phyloP scores from a whole-genome alignment of 1,140 invertebrate species.

The Contarinia nasturtii region DNA sequence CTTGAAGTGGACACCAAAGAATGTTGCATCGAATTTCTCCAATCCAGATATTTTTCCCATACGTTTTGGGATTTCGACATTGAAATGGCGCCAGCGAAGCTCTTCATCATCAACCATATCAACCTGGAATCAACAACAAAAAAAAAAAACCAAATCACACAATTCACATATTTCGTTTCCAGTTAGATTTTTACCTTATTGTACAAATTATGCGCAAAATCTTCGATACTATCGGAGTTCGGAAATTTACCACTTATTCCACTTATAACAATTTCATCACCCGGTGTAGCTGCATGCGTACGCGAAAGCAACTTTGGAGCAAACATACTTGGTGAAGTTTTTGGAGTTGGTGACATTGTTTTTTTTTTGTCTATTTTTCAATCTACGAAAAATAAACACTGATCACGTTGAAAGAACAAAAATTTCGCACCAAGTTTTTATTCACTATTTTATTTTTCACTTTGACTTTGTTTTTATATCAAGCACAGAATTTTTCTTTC shows the following conservation, averaged over 20 bases:
- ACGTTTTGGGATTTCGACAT: conserved; percentile 22
- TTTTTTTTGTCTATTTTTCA: too few relatives aligned
- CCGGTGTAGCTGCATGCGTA: conserved; percentile 17
- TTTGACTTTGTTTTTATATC: too few relatives aligned
- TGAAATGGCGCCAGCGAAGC: neutral
- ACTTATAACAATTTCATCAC: conserved; percentile 64
- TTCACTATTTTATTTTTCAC: too few relatives aligned
- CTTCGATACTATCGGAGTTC: conserved; percentile 55
- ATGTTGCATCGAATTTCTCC: conserved; percentile 62
- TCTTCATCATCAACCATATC: conserved; percentile 3
- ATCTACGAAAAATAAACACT: too few relatives aligned
- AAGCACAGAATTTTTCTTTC: too few relatives aligned
- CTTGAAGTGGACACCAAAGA: conserved; percentile 52
- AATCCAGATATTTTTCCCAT: conserved; percentile 65
- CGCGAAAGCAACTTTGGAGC: conserved; percentile 12
- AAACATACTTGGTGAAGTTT: neutral
- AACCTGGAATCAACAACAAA: neutral
- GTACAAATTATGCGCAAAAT: conserved; percentile 64
- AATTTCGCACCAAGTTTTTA: too few relatives aligned
- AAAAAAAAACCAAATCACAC: too few relatives aligned
- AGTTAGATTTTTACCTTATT: too few relatives aligned
- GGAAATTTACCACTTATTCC: conserved; percentile 71
- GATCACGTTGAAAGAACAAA: too few relatives aligned
- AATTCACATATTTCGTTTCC: too few relatives aligned
- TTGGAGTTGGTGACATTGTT: neutral